phyloP scores from a whole-genome alignment of 2,113 vertebrate genomes.

The Gorsachius goisagi region DNA sequence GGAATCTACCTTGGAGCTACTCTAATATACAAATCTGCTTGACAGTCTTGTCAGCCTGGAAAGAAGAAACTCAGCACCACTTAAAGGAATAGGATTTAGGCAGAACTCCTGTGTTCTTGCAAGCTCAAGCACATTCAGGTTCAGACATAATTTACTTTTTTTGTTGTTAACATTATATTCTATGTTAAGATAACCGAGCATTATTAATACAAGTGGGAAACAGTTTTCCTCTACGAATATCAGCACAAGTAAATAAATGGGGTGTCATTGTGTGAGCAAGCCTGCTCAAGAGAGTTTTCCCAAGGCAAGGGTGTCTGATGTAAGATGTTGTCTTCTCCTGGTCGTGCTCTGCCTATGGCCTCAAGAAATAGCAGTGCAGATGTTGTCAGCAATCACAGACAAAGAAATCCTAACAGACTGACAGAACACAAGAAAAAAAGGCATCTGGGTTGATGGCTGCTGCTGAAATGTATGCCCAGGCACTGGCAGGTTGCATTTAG shows the following conservation, averaged over 20 bases:
- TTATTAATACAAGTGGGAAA: background rate
- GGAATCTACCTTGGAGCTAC: background rate
- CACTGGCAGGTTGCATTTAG: background rate
- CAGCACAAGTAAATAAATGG: background rate
- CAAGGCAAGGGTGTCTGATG: background rate
- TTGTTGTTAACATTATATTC: background rate
- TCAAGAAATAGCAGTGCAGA: background rate
- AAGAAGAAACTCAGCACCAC: background rate
- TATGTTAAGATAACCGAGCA: background rate
- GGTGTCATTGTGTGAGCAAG: background rate
- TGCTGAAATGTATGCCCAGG: background rate
- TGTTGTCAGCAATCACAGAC: background rate
- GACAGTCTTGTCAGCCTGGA: background rate
- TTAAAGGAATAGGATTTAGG: background rate
- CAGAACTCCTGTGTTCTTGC: background rate
- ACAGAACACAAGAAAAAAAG: background rate
- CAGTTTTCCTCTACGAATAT: background rate
- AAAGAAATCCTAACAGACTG: background rate
- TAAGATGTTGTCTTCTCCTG: background rate
- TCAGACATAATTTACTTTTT: background rate
- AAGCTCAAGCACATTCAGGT: background rate
- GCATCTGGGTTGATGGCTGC: background rate
- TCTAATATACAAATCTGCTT: background rate
- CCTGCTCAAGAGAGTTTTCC: background rate
- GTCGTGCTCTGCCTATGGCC: background rate